These are phyloP conservation scores for Paedocypris micromegethes DNA, from an alignment of 2,797 vertebrate genomes.

Conservation along the genomic window DNA sequence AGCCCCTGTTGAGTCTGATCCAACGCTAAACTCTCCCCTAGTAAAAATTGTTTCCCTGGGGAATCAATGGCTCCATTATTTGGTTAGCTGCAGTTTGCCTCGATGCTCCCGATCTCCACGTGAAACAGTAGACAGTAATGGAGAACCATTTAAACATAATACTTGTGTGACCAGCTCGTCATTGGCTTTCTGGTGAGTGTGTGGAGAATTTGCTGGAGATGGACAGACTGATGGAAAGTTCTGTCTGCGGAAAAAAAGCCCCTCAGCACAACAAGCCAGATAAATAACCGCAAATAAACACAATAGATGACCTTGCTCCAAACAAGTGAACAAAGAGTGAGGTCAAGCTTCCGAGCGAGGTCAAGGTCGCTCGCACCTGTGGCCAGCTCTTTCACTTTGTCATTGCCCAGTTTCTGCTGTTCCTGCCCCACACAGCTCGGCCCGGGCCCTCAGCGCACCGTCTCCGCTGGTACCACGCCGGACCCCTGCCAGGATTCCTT, in stretches of 20 bases:
- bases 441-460: slow-evolving; percentile 55
- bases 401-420: no score
- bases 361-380: no score
- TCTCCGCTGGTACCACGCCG: slow-evolving; percentile 57
- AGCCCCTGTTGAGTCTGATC: slow-evolving; percentile 67
- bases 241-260: no score
- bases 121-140: slow-evolving; percentile 91
- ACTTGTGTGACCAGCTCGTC: slow-evolving; percentile 93
- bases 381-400: no score
- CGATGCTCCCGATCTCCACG: slow-evolving; percentile 74
- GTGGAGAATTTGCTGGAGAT: slow-evolving; percentile 76
- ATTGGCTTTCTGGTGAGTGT: slow-evolving; percentile 70
- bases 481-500: slow-evolving; percentile 51
- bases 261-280: no score
- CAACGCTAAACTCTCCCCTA: slow-evolving; percentile 74
- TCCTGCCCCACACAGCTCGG: neutral
- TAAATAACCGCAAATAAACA: no score
- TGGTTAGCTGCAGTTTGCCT: slow-evolving; percentile 72
- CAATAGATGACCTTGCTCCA: no score
- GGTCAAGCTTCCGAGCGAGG: no score
- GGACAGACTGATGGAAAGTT: slow-evolving; percentile 67
- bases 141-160: slow-evolving; percentile 96
- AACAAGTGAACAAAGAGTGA: no score
- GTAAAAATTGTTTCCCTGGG: slow-evolving; percentile 78
- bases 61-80: slow-evolving; percentile 83